Evolutionary conservation across 2,888 invertebrate species (phyloP).

Genomic region (Eumacrocentrus americanus): DNA sequence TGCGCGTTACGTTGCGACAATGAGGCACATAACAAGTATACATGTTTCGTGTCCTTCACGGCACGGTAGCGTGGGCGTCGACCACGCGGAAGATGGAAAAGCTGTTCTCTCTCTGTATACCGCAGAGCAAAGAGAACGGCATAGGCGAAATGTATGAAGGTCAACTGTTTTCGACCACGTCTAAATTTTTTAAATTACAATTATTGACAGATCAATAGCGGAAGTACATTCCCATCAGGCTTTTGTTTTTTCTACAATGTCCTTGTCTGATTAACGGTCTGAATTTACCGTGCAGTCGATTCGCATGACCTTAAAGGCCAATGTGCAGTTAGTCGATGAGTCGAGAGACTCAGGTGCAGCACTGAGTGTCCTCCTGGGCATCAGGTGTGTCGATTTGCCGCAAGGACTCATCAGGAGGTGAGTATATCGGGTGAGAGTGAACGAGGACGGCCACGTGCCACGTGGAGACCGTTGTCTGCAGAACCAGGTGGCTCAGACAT

Average conservation of each 20-base stretch:
- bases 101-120: conserved; percentile 36
- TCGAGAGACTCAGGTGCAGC: conserved; percentile 20
- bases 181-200: background rate
- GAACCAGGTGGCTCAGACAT: conserved; percentile 55
- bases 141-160: conserved; percentile 24
- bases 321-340: conserved; percentile 26
- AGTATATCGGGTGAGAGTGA: background rate
- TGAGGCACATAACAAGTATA: conserved; percentile 29
- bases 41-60: conserved; percentile 44
- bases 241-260: conserved; percentile 10
- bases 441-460: conserved; percentile 7
- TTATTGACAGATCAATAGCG: background rate
- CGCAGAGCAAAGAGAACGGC: background rate
- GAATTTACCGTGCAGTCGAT: conserved; percentile 22
- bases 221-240: background rate
- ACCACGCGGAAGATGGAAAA: conserved; percentile 59
- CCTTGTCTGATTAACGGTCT: conserved; percentile 27
- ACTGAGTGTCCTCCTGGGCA: conserved; percentile 21
- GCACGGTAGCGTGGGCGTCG: conserved; percentile 51
- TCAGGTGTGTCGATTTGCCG: conserved; percentile 18
- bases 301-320: conserved; percentile 25
- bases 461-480: too few relatives aligned
- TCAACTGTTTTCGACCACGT: background rate
- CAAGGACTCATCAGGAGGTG: background rate
- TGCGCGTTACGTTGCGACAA: conserved; percentile 30